Conservation (phyloP, 2,888 invertebrate genomes). For the Stratiomys singularior region DNA sequence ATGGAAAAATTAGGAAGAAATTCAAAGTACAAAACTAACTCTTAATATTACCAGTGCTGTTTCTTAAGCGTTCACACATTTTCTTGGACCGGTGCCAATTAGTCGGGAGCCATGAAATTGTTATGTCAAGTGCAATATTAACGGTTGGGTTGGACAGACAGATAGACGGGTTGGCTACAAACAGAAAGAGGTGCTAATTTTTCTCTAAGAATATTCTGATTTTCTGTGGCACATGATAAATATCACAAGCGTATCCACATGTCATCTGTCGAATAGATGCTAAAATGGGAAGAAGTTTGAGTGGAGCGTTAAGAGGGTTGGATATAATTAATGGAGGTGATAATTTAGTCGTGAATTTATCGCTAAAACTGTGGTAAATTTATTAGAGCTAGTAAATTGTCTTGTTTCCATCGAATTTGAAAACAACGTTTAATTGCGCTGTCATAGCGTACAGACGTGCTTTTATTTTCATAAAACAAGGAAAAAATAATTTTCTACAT, state of each 20-base stretch:
- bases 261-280: background rate
- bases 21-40: too few species aligned
- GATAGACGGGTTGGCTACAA: background rate
- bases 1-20: too few species aligned
- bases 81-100: constrained; percentile 40
- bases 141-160: background rate
- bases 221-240: background rate
- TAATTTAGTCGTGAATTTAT: constrained; percentile 13
- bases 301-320: background rate
- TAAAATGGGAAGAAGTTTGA: background rate
- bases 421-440: too few species aligned
- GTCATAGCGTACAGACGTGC: too few species aligned
- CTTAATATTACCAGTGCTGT: background rate
- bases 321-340: background rate
- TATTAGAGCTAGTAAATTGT: too few species aligned
- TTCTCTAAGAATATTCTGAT: constrained; percentile 17
- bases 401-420: too few species aligned
- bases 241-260: background rate
- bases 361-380: background rate
- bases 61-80: constrained; percentile 4
- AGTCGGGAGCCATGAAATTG: constrained; percentile 42
- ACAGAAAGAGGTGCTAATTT: constrained; percentile 14
- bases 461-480: too few species aligned
- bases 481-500: too few species aligned
- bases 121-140: constrained; percentile 25